A percentile compares a stretch with the other conserved stretches of the same genome.
Conservation (phyloP, 2,113 vertebrate species). For the Ploceus nigricollis region DNA sequence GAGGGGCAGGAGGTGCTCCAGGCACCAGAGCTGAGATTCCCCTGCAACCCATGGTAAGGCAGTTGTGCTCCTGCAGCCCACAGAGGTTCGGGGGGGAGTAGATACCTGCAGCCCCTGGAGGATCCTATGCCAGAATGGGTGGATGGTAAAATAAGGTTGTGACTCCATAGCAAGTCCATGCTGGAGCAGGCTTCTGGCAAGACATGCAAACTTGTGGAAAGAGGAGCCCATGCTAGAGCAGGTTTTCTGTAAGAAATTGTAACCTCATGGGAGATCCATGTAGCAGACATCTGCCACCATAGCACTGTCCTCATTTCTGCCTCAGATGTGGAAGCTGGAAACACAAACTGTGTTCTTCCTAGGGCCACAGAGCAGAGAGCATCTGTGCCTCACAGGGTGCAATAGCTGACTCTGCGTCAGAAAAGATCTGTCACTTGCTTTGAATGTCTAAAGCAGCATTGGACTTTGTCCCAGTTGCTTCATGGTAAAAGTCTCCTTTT, state of each 20-base stretch:
- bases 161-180: not conserved
- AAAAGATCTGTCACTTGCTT: not conserved
- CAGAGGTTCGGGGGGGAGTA: not conserved
- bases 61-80: not conserved
- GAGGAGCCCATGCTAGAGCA: not conserved
- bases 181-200: not conserved
- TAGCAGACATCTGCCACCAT: not conserved
- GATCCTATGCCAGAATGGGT: not conserved
- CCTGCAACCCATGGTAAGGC: no score
- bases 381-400: not conserved
- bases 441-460: not conserved
- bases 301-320: not conserved
- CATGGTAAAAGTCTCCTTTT: not conserved
- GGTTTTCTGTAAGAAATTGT: not conserved
- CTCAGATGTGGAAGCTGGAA: not conserved
- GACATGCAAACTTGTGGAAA: not conserved
- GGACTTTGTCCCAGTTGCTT: not conserved
- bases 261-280: no score
- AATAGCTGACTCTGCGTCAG: not conserved
- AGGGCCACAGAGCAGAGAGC: not conserved
- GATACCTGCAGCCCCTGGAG: not conserved
- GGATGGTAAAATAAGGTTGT: not conserved
- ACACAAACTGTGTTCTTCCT: not conserved
- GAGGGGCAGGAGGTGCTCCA: not conserved
- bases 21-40: not conserved